Percentiles rank a stretch among this genome's conserved stretches.
Conservation (phyloP, 2,113 vertebrate genomes). For the Rhabdornis inornatus region DNA sequence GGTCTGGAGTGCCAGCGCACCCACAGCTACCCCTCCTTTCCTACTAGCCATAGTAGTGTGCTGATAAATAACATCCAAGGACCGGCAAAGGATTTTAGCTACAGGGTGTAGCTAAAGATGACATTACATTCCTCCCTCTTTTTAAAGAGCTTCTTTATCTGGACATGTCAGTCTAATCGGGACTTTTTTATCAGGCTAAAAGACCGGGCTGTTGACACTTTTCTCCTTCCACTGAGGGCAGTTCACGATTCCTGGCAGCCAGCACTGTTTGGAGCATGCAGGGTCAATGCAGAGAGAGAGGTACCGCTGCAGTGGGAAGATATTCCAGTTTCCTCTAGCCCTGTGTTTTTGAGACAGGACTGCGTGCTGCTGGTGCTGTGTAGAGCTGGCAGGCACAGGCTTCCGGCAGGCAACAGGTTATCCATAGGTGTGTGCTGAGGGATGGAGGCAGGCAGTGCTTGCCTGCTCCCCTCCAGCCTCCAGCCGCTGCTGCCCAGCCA, state of each 20-base stretch:
- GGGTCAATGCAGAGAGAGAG: neutral
- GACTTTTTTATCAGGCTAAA: neutral
- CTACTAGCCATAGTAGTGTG: neutral
- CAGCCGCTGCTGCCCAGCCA: neutral
- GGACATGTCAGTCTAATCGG: neutral
- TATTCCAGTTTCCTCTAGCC: constrained; percentile 24
- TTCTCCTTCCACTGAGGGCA: neutral
- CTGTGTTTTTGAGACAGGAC: neutral
- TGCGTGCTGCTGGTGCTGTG: neutral
- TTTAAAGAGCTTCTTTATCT: neutral
- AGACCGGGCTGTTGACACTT: neutral
- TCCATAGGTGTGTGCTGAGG: neutral
- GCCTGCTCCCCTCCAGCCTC: neutral
- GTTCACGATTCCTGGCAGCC: neutral
- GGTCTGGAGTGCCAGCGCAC: neutral
- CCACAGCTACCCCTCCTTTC: neutral
- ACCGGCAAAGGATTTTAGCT: neutral
- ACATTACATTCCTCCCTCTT: neutral
- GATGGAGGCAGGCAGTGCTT: neutral
- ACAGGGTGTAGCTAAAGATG: neutral
- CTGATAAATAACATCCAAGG: neutral
- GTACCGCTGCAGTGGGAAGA: neutral
- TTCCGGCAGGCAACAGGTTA: constrained; percentile 70
- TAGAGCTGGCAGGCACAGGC: neutral
- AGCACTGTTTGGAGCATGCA: neutral